These are phyloP conservation scores for Drosophila willistoni DNA, from an alignment of 1,140 invertebrate species.

Conservation along the genomic window DNA sequence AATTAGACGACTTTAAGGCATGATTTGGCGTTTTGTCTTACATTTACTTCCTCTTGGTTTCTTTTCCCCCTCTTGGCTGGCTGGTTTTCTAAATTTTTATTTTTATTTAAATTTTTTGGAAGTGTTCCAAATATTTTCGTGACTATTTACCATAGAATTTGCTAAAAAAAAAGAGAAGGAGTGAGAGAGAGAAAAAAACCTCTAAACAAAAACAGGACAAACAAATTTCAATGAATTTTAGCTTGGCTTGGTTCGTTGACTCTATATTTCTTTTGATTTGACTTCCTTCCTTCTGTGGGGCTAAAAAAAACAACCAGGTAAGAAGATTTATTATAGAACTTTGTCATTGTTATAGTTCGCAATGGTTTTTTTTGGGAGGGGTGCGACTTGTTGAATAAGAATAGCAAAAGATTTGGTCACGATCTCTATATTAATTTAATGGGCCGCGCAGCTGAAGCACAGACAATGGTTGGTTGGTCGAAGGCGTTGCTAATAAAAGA, in stretches of 20 bases:
- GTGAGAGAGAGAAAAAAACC: not conserved
- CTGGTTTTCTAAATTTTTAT: constrained; percentile 34
- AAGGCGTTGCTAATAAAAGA: constrained; percentile 59
- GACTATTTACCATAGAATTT: constrained; percentile 66
- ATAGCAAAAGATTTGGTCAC: constrained; percentile 30
- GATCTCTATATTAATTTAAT: constrained; percentile 27
- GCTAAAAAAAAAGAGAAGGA: constrained; percentile 33
- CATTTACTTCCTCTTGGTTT: constrained; percentile 6
- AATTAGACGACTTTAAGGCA: constrained; percentile 57
- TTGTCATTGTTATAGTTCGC: not conserved
- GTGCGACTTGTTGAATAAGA: constrained; percentile 4
- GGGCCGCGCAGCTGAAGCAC: constrained; percentile 24
- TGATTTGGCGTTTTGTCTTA: constrained; percentile 16
- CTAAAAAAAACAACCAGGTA: not conserved
- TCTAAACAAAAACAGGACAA: constrained; percentile 22
- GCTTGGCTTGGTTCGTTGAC: constrained; percentile 6
- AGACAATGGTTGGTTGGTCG: constrained; percentile 21
- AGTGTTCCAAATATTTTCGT: constrained; percentile 70
- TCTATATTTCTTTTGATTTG: not conserved
- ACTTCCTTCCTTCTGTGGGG: not conserved
- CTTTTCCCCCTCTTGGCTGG: constrained; percentile 12
- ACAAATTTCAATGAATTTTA: constrained; percentile 32
- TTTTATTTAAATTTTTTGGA: constrained; percentile 65
- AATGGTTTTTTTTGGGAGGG: constrained; percentile 1
- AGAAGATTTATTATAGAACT: constrained; percentile 2